Evolutionary conservation across 30 jellyfish, hydroid and myxozoan genomes (phyloP).

Genomic region (Aurelia sp.): DNA sequence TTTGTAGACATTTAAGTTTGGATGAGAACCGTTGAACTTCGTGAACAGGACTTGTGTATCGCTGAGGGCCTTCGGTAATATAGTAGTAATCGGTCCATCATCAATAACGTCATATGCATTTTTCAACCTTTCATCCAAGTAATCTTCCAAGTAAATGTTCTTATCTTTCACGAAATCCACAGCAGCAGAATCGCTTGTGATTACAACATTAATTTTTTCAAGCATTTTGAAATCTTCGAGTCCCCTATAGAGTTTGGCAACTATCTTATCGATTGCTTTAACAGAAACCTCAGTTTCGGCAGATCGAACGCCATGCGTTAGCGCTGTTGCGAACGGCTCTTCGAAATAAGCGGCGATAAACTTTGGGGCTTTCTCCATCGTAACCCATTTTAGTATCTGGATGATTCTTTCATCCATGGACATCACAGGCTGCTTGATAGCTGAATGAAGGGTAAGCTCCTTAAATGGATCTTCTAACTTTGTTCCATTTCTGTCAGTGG

Average conservation of each 20-base stretch:
- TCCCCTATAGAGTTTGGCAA: constrained; percentile 32
- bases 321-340: constrained; percentile 86
- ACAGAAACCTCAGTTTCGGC: constrained; percentile 56
- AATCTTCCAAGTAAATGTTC: constrained; percentile 89
- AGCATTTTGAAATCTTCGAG: constrained; percentile 19
- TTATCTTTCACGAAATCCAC: constrained; percentile 61
- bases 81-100: constrained; percentile 85
- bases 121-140: constrained; percentile 20
- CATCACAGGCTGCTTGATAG: constrained; percentile 45
- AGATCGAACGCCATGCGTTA: constrained; percentile 65
- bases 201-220: constrained; percentile 71
- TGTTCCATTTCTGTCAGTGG: constrained; percentile 43
- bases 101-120: constrained; percentile 78
- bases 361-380: constrained; percentile 72
- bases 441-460: constrained; percentile 63
- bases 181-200: constrained; percentile 94
- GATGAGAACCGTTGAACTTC: constrained; percentile 73
- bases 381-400: constrained; percentile 72
- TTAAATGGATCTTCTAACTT: constrained; percentile 78
- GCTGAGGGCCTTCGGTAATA: constrained; percentile 55
- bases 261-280: constrained; percentile 42
- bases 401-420: constrained; percentile 76
- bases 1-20: constrained; percentile 74
- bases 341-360: constrained; percentile 94
- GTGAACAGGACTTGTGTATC: constrained; percentile 20